A percentile compares a stretch with the other conserved stretches of the same genome.
Evolutionary conservation across 2,797 vertebrate species (phyloP).

Genomic region (Tragelaphus oryx): DNA sequence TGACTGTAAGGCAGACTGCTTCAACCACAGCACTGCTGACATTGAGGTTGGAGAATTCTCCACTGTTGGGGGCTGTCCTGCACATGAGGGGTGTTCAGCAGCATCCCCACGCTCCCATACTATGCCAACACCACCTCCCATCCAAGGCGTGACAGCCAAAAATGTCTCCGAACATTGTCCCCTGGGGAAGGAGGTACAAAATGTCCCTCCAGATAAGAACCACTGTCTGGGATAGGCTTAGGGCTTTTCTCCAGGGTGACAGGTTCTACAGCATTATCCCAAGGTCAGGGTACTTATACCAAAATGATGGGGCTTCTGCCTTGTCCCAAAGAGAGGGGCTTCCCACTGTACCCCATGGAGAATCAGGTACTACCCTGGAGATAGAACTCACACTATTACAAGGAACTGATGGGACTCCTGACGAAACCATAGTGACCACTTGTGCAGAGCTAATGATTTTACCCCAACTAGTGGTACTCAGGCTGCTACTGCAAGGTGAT

Average conservation of each 20-base stretch:
- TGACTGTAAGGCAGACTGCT: neutral
- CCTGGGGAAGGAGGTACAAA: neutral
- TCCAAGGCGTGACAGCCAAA: neutral
- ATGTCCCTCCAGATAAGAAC: neutral
- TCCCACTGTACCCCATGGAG: neutral
- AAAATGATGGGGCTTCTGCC: neutral
- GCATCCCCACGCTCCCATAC: too few relatives aligned
- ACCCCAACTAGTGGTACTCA: rapidly evolving
- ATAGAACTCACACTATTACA: neutral
- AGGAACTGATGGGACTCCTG: neutral
- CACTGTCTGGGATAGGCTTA: neutral
- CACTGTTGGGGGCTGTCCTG: rapidly evolving
- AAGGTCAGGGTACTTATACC: neutral
- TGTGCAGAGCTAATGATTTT: neutral
- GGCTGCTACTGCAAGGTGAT: rapidly evolving
- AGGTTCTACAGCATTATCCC: neutral
- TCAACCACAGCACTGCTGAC: neutral
- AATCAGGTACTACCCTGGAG: neutral
- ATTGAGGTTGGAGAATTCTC: neutral
- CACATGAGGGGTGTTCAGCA: rapidly evolving
- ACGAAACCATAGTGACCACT: neutral
- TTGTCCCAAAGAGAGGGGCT: neutral
- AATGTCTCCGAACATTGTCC: neutral
- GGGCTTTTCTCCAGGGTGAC: rapidly evolving
- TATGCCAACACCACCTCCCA: neutral